Conservation (phyloP, 2,888 invertebrate species). For the Cheilosia variabilis region DNA sequence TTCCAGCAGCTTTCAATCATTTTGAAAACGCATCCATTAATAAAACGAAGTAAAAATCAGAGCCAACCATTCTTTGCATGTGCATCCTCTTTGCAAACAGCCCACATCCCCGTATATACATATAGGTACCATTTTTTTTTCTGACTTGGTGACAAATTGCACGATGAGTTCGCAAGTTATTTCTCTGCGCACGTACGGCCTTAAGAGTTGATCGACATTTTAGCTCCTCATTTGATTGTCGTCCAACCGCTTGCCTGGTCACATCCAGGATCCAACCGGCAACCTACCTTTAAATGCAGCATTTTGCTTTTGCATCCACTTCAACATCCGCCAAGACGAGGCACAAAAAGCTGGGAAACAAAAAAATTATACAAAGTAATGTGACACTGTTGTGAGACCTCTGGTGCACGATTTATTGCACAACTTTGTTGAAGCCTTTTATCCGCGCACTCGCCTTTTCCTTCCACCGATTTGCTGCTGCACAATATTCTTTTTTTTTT, state of each 20-base stretch:
- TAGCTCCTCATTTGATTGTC: constrained; percentile 1
- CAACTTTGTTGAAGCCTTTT: constrained; percentile 75
- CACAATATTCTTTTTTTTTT: background rate
- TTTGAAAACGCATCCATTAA: no score
- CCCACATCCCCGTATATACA: no score
- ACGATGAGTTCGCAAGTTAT: no score
- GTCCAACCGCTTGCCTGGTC: background rate
- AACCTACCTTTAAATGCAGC: constrained; percentile 16
- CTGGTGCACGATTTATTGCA: constrained; percentile 83
- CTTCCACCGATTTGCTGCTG: constrained; percentile 39
- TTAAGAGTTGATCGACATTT: background rate
- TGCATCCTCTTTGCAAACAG: no score
- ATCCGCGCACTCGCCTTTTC: constrained; percentile 53
- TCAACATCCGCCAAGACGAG: constrained; percentile 44
- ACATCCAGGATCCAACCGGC: background rate
- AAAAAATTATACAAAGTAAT: constrained; percentile 53
- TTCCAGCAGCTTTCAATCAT: no score
- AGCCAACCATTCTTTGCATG: no score
- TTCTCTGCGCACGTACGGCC: background rate
- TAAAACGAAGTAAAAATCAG: no score
- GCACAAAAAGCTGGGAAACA: background rate
- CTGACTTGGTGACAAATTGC: no score
- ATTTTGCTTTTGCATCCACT: constrained; percentile 62
- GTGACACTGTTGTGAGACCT: constrained; percentile 82
- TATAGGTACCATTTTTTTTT: no score